Percentiles rank a stretch among this genome's conserved stretches.
phyloP scores from a whole-genome alignment of 2,113 vertebrate genomes.

The Triplophysa rosa region DNA sequence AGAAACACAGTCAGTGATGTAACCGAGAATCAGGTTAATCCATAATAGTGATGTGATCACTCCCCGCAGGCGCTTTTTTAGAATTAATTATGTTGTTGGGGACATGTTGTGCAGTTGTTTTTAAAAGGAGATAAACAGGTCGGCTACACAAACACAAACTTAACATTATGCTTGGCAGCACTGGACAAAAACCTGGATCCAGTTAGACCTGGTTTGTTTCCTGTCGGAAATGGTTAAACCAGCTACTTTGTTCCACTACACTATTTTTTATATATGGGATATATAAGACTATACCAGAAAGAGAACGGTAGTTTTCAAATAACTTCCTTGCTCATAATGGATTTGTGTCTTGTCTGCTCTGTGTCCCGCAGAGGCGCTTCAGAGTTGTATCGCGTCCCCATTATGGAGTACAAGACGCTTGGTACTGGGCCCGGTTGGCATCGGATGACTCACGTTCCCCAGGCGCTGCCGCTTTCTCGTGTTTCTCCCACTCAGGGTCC shows the following conservation, averaged over 20 bases:
- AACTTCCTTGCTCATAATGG: neutral
- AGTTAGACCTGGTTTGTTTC: too few species aligned
- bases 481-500: constrained; percentile 80
- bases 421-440: constrained; percentile 82
- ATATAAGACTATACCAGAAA: too few species aligned
- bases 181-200: too few species aligned
- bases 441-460: constrained; percentile 76
- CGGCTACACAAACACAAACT: neutral
- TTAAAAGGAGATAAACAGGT: constrained; percentile 2
- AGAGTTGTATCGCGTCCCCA: constrained; percentile 82
- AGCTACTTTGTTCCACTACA: too few species aligned
- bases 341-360: constrained; percentile 39
- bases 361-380: constrained; percentile 75
- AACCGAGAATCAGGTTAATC: constrained; percentile 16
- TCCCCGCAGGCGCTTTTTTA: neutral
- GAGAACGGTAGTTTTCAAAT: too few species aligned
- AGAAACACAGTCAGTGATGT: neutral
- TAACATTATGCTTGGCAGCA: neutral
- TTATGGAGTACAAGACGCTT: constrained; percentile 84
- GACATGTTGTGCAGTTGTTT: neutral
- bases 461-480: constrained; percentile 76
- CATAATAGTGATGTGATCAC: constrained; percentile 11
- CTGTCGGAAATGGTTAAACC: too few species aligned
- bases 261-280: too few species aligned
- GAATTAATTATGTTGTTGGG: neutral